phyloP scores from a whole-genome alignment of 2,888 invertebrate species.

The Pollenia griseotomentosa region DNA sequence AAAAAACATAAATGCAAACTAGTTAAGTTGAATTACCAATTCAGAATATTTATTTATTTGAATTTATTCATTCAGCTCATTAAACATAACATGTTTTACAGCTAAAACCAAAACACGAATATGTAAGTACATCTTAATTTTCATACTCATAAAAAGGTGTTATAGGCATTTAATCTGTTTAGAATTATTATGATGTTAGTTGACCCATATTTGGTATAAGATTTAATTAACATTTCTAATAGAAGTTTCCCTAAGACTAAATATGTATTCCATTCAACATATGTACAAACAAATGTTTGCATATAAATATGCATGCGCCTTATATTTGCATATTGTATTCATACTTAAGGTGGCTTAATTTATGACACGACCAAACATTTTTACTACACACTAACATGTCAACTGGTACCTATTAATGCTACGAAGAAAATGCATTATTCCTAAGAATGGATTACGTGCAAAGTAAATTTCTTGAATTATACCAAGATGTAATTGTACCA shows the following conservation, averaged over 20 bases:
- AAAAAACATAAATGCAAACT: too few relatives aligned
- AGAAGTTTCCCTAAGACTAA: conserved; percentile 15
- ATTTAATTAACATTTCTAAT: conserved; percentile 65
- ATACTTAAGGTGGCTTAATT: conserved; percentile 45
- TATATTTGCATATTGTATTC: not conserved
- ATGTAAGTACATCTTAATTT: too few relatives aligned
- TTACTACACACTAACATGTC: conserved; percentile 2
- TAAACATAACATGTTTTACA: too few relatives aligned
- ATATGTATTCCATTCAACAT: not conserved
- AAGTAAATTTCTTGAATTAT: conserved; percentile 44
- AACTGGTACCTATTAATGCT: conserved; percentile 11
- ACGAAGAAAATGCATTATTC: conserved; percentile 30
- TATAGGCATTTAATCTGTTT: conserved; percentile 10
- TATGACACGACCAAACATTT: conserved; percentile 53
- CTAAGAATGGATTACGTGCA: conserved; percentile 45
- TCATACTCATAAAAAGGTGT: too few relatives aligned
- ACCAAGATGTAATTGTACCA: conserved; percentile 47
- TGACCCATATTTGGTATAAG: conserved; percentile 63
- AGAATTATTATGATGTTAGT: conserved; percentile 39
- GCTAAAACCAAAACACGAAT: too few relatives aligned
- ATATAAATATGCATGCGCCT: not conserved
- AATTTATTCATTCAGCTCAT: not conserved
- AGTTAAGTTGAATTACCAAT: too few relatives aligned
- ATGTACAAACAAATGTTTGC: not conserved
- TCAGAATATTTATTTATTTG: not conserved